Evolutionary conservation across 2,113 vertebrate genomes (phyloP).

Genomic region (Plestiodon gilberti): DNA sequence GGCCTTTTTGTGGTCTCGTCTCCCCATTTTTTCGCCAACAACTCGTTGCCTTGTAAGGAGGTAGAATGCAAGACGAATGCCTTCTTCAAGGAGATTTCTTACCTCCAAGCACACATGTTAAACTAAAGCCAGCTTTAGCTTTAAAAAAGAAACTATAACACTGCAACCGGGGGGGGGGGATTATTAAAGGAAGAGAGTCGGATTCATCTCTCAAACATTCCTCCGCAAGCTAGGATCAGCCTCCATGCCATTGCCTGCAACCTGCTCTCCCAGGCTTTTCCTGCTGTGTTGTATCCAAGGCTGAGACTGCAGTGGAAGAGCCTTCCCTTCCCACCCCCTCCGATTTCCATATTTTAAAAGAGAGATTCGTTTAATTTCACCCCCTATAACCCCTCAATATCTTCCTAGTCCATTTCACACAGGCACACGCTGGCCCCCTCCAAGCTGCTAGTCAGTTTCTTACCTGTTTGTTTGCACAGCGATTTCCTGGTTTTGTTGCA

Average conservation of each 20-base stretch:
- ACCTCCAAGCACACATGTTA: neutral
- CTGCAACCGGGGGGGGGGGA: neutral
- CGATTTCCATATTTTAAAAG: constrained; percentile 15
- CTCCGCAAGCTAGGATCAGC: neutral
- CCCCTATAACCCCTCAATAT: neutral
- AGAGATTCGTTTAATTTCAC: neutral
- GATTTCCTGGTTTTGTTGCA: constrained; percentile 17
- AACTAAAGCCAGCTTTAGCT: neutral
- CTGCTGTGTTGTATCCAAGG: neutral
- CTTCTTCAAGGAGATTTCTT: neutral
- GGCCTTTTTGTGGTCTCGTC: neutral
- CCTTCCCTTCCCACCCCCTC: constrained; percentile 27
- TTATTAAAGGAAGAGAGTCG: neutral
- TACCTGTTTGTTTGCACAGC: constrained; percentile 61
- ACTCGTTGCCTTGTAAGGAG: neutral
- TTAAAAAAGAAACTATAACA: neutral
- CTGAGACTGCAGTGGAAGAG: constrained; percentile 1
- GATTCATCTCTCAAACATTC: neutral
- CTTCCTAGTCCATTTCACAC: neutral
- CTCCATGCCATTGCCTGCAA: constrained; percentile 28
- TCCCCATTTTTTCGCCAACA: neutral
- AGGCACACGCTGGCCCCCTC: neutral
- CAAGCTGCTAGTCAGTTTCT: neutral
- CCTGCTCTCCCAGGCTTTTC: constrained; percentile 9
- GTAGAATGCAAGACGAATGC: neutral